phyloP scores from a whole-genome alignment of 2,113 vertebrate species.

The Neotoma lepida region DNA sequence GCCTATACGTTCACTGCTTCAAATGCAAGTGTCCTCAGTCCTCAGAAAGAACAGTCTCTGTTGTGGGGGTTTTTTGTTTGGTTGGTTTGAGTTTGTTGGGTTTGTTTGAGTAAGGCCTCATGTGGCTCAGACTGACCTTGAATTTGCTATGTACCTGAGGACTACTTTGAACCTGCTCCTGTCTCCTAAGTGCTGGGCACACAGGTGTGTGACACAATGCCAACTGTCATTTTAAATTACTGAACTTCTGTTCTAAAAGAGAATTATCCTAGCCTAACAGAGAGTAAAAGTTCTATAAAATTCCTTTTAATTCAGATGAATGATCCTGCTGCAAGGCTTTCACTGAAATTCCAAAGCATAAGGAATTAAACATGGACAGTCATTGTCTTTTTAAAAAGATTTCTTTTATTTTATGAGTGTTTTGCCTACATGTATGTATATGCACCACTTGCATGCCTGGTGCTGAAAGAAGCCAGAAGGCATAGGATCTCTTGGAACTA shows the following conservation, averaged over 20 bases:
- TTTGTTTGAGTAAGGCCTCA: not conserved
- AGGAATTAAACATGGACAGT: not conserved
- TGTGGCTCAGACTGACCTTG: not conserved
- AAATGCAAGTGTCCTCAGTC: not conserved
- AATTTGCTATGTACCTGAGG: not conserved
- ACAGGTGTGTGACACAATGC: not conserved
- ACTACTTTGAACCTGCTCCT: not conserved
- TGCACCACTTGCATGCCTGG: not conserved
- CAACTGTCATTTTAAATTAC: not conserved
- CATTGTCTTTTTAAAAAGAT: not conserved
- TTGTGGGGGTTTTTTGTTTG: not conserved
- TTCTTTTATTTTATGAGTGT: not conserved
- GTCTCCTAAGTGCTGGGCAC: not conserved
- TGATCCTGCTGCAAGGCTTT: slow-evolving; percentile 48
- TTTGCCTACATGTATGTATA: no score
- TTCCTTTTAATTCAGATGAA: not conserved
- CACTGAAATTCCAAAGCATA: slow-evolving; percentile 4
- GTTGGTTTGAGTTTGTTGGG: not conserved
- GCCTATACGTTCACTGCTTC: not conserved
- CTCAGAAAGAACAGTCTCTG: not conserved
- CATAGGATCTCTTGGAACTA: not conserved
- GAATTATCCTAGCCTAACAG: slow-evolving; percentile 4
- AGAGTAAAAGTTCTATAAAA: not conserved
- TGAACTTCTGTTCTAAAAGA: slow-evolving; percentile 42
- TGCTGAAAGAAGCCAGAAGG: not conserved